Conservation (phyloP, 1,140 invertebrate genomes). For the Dufourea novaeangliae region DNA sequence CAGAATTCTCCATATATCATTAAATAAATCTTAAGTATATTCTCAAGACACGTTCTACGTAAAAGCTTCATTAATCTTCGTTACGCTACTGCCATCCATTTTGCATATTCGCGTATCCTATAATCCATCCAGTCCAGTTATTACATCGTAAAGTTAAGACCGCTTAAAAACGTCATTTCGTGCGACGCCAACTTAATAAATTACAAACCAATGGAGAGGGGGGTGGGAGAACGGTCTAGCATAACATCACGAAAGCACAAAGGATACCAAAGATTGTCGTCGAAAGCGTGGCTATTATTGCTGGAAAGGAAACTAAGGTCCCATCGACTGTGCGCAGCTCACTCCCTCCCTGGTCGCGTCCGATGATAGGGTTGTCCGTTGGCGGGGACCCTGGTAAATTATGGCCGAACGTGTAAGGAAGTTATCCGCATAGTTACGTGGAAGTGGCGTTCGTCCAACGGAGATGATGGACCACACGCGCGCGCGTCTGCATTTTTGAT, state of each 20-base stretch:
- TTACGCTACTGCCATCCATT: not conserved
- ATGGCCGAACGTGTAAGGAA: conserved; percentile 2
- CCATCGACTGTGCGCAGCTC: too few relatives aligned
- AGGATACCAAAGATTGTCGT: not conserved
- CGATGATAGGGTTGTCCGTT: not conserved
- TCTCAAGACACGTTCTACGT: too few relatives aligned
- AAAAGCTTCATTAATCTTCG: not conserved
- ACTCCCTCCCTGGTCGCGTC: not conserved
- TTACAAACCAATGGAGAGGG: not conserved
- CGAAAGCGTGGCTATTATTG: not conserved
- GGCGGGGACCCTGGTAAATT: not conserved
- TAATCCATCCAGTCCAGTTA: not conserved
- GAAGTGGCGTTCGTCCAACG: not conserved
- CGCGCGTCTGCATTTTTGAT: not conserved
- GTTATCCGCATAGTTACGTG: not conserved
- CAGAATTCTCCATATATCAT: too few relatives aligned
- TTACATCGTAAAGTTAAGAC: not conserved
- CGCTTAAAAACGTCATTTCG: not conserved
- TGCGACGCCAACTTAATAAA: not conserved
- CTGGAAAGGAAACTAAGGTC: not conserved
- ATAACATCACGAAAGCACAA: not conserved
- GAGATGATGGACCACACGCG: conserved; percentile 3
- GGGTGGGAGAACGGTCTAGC: too few relatives aligned
- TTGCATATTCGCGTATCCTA: not conserved
- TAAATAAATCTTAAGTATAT: too few relatives aligned